Evolutionary conservation across 2,797 vertebrate genomes (phyloP).

Genomic region (Onychomys leucogaster): DNA sequence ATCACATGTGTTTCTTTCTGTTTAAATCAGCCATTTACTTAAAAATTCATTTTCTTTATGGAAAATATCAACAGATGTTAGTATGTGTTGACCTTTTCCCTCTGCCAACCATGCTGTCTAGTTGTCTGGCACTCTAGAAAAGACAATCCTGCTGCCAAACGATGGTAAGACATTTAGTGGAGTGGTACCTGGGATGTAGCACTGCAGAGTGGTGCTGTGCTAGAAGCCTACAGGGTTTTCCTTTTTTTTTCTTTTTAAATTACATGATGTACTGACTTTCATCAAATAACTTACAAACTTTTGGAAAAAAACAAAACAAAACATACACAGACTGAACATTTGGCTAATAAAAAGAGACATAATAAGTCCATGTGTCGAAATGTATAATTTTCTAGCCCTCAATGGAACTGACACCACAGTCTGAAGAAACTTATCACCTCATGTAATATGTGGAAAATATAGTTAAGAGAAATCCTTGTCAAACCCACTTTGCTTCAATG

Average conservation of each 20-base stretch:
- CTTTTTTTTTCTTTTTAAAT: neutral
- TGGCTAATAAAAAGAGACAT: neutral
- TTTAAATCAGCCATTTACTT: neutral
- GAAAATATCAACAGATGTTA: neutral
- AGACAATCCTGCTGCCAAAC: neutral
- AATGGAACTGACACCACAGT: accelerated
- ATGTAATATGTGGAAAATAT: neutral
- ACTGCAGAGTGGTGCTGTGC: neutral
- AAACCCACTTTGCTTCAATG: neutral
- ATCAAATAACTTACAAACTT: neutral
- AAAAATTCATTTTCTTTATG: neutral
- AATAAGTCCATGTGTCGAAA: neutral
- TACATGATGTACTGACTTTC: neutral
- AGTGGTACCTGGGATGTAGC: neutral
- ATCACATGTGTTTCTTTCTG: neutral
- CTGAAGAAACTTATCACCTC: neutral
- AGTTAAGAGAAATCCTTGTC: slow-evolving; percentile 2
- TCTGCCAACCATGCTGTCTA: neutral
- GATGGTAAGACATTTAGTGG: neutral
- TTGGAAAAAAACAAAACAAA: neutral
- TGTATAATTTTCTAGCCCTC: neutral
- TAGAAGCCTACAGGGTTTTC: neutral
- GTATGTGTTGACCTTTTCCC: neutral
- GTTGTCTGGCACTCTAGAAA: neutral
- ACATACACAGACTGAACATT: neutral